Base-by-base conservation (phyloP, 2,888 invertebrate species). In the Sinelater perroti region DNA sequence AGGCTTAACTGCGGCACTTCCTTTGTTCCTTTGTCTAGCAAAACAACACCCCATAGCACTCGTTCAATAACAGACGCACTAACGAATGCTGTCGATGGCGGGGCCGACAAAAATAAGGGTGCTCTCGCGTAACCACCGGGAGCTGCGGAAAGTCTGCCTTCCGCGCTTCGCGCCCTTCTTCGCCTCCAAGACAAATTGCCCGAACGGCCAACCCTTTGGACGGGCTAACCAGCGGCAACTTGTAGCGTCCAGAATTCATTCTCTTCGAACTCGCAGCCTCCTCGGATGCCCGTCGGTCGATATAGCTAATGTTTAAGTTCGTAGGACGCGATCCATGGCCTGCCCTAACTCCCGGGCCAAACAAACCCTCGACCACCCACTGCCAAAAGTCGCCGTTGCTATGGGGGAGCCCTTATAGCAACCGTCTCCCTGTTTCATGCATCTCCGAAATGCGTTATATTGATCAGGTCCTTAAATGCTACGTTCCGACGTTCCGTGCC, bases 341-440 rank as follows among this genome's bases (percentile, higher is more conserved):
- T 73, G 70, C 70, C 71, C 70, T 70, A 73, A 73, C 70, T 69
- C 71, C 70, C 71, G 70, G 72, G 70, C 72, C 66, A 72, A 72
- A 73, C 71, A 71, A 72, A 73, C 70, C 71, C 71, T 63, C 60
- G 53, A 51, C 56, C 59, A 61, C 62, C 61, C 59, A 61, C 63
- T 63, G 62, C 57, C 66, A 61, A 60, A 63, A 63, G 65, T 62
- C 61, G 64, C 53, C 67, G 72, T 72, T 72, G 72, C 72, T 70
- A 72, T 67, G 72, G 71, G 72, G 70, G 70, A 63, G 60, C 64
- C 61, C 50, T 67, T 64, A 62, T 70, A 69, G 71, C 70, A 67
- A 68, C 69, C 68, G 69, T 64, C 64, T 64, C 65, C 62, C 61
- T 61, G 58, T 58, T 52, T 36, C 54, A 40, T 61, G 57, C 61